Conservation (phyloP, 1,140 invertebrate genomes). For the Calliopsis andreniformis region DNA sequence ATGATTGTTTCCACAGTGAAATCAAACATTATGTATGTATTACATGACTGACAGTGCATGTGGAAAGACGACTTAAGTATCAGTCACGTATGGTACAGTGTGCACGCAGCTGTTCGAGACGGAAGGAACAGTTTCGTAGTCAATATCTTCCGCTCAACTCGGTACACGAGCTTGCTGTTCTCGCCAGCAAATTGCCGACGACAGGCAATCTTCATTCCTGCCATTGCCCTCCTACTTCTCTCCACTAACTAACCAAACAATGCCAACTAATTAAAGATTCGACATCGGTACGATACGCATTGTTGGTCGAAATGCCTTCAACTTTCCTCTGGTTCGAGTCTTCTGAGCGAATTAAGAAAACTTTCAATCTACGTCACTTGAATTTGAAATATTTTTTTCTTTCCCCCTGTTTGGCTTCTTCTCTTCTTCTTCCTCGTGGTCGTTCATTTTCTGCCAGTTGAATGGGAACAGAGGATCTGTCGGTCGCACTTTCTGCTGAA, state of each 20-base stretch:
- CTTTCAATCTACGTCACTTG: neutral
- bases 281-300: conserved; percentile 51
- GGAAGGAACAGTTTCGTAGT: neutral
- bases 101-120: neutral
- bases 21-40: too few species aligned
- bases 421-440: too few species aligned
- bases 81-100: neutral
- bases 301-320: neutral
- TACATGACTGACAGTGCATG: too few species aligned
- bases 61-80: too few species aligned
- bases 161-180: conserved; percentile 9
- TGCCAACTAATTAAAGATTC: conserved; percentile 74
- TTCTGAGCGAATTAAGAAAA: conserved; percentile 1
- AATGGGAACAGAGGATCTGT: too few species aligned
- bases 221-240: conserved; percentile 52
- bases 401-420: too few species aligned
- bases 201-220: conserved; percentile 43
- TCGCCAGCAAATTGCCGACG: conserved; percentile 40
- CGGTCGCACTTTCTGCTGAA: too few species aligned
- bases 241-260: conserved; percentile 65
- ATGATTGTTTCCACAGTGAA: too few species aligned
- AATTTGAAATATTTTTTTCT: neutral
- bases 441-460: too few species aligned
- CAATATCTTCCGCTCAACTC: conserved; percentile 20
- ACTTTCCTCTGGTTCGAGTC: neutral